Evolutionary conservation across 2,888 invertebrate genomes (phyloP).

Genomic region (Raillietiella orientalis): DNA sequence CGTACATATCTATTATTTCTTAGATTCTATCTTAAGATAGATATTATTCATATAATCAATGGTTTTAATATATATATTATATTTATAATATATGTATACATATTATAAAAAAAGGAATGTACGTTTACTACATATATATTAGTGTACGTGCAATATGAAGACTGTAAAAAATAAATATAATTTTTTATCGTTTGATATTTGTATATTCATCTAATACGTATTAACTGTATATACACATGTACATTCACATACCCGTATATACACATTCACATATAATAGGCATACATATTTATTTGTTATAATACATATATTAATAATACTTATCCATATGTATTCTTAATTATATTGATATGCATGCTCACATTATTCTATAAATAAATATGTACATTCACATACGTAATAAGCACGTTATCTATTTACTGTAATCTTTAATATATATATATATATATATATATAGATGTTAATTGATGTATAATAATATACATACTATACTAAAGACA

Average conservation of each 20-base stretch:
- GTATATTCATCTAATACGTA: slow-evolving; percentile 1
- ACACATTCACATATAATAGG: slow-evolving; percentile 4
- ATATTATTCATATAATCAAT: too few relatives aligned
- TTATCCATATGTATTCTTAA: slow-evolving; percentile 1
- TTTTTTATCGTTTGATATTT: too few relatives aligned
- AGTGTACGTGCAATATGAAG: too few relatives aligned
- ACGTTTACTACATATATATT: too few relatives aligned
- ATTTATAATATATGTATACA: slow-evolving; percentile 1
- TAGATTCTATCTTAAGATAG: too few relatives aligned
- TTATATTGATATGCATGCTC: neutral
- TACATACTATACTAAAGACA: slow-evolving; percentile 2
- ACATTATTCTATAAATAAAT: slow-evolving; percentile 4
- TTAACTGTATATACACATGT: slow-evolving; percentile 3
- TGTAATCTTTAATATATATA: slow-evolving; percentile 1
- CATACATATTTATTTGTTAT: slow-evolving; percentile 1
- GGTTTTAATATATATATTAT: slow-evolving; percentile 1
- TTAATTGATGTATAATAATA: neutral
- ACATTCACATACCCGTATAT: slow-evolving; percentile 5
- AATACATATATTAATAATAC: neutral
- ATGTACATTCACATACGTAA: slow-evolving; percentile 4
- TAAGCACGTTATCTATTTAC: neutral
- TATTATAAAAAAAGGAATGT: slow-evolving; percentile 1
- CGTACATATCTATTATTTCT: too few relatives aligned
- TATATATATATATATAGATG: neutral
- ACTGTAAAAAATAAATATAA: too few relatives aligned